phyloP scores from a whole-genome alignment of 2,888 invertebrate genomes.

The Poecilobothrus nobilitatus region DNA sequence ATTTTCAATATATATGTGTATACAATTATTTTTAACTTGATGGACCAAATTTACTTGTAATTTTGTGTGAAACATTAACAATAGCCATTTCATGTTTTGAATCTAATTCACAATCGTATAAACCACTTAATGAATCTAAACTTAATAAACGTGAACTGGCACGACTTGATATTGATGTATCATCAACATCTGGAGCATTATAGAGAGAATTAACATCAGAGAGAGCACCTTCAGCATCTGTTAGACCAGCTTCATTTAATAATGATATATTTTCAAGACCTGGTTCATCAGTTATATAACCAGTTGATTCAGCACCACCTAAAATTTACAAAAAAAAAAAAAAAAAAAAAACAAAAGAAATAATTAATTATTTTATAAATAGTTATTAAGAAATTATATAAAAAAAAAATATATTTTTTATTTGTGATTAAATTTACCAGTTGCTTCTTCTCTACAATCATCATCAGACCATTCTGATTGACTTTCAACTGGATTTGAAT shows the following conservation, averaged over 20 bases:
- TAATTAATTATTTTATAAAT: constrained; percentile 11
- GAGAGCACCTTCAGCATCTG: constrained; percentile 79
- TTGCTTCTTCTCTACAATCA: constrained; percentile 55
- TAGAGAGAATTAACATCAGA: constrained; percentile 81
- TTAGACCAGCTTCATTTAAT: constrained; percentile 75
- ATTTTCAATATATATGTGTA: not conserved
- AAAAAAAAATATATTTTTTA: not conserved
- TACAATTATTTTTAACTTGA: constrained; percentile 25
- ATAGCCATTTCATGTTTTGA: constrained; percentile 45
- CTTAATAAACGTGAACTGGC: constrained; percentile 75
- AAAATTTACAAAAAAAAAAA: constrained; percentile 2
- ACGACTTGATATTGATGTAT: constrained; percentile 73
- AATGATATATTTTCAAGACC: constrained; percentile 77
- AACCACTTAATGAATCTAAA: constrained; percentile 70
- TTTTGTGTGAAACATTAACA: constrained; percentile 44
- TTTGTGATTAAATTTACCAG: constrained; percentile 36
- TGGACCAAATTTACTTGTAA: constrained; percentile 44
- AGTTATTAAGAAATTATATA: not conserved
- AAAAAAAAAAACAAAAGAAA: too few species aligned
- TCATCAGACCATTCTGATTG: constrained; percentile 77
- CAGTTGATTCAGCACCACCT: constrained; percentile 61
- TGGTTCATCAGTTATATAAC: constrained; percentile 81
- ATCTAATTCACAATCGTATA: constrained; percentile 59
- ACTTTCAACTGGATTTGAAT: constrained; percentile 53
- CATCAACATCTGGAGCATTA: constrained; percentile 56